Base-by-base conservation (phyloP, 2,888 invertebrate genomes). In the Apotomis capreana region DNA sequence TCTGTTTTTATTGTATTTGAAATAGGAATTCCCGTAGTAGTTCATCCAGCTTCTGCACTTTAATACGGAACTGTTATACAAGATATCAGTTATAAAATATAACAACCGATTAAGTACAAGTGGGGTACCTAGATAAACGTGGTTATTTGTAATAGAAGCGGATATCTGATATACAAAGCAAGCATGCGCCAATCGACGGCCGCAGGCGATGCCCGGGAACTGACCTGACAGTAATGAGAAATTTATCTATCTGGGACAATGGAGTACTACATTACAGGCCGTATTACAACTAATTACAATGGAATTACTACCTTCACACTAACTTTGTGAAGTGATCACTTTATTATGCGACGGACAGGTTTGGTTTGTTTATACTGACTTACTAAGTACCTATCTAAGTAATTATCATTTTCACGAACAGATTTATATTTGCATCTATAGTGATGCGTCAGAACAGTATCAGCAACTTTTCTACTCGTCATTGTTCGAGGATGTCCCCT, bases 221-320 rank as follows among this genome's bases (percentile, higher is more conserved):
- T 74, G 75, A 73, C 74, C 74, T 76, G 76, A 76, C 77, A 72
- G 78, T 85, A 86, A 86, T 83, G 82, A 84, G 84, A 83, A 83
- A 80, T 80, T 82, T 85, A 85, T 85, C 85, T 85, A 80, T 81
- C 78, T 84, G 77, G 83, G 78, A 77, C 84, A 78, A 81, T 80
- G 76, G 81, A 81, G 78, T 78, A 74, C 76, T 78, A 77, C 75
- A 76, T 75, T 73, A 65, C 60, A 69, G 15, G 46, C 61, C 52
- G 54, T 72, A 65, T 71, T 68, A 60, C 57, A 63, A 65, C 60
- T 62, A 62, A 68, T 68, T 68, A 71, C 55, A 46, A 57, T 55
- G n/a, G 55, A 57, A 65, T 71, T 71, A 71, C 51, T 26, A 64
- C 74, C 64, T 71, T 71, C 74, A 52, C 72, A 59, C 61, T 52